phyloP scores from a whole-genome alignment of 2,113 vertebrate species.

The Thalassarche chlororhynchos region DNA sequence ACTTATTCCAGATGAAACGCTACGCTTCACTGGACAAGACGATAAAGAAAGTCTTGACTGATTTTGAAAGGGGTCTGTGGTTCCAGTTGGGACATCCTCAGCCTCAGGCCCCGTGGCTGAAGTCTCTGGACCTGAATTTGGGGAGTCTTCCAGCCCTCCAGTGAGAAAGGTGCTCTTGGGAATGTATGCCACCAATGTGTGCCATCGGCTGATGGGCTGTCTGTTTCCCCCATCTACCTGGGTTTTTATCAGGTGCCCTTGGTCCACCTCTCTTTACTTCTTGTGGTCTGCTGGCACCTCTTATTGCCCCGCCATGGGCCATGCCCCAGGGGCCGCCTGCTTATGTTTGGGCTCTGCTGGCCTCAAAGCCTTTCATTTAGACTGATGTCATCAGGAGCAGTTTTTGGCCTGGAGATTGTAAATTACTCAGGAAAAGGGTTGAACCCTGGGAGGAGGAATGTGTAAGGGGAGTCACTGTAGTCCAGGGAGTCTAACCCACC shows the following conservation, averaged over 20 bases:
- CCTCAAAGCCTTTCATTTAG: not conserved
- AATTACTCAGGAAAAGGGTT: not conserved
- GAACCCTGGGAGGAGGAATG: not conserved
- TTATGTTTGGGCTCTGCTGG: not conserved
- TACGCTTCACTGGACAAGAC: accelerated
- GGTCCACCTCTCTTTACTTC: not conserved
- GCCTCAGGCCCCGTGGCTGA: accelerated
- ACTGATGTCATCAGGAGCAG: not conserved
- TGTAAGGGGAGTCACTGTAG: not conserved
- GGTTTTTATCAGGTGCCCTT: not conserved
- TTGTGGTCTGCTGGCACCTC: not conserved
- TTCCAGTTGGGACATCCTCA: not conserved
- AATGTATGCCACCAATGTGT: accelerated
- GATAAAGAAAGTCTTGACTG: not conserved
- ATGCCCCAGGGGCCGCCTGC: not conserved
- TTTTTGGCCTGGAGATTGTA: not conserved
- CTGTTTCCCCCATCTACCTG: not conserved
- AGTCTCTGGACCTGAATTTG: not conserved
- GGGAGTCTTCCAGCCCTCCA: not conserved
- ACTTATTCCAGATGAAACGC: accelerated
- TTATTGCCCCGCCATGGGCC: not conserved
- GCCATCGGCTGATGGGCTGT: not conserved
- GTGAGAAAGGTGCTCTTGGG: not conserved
- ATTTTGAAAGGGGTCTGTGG: not conserved
- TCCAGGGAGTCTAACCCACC: not conserved